Evolutionary conservation across 2,797 vertebrate genomes (phyloP).

Genomic region (Gymnothorax reevesii): DNA sequence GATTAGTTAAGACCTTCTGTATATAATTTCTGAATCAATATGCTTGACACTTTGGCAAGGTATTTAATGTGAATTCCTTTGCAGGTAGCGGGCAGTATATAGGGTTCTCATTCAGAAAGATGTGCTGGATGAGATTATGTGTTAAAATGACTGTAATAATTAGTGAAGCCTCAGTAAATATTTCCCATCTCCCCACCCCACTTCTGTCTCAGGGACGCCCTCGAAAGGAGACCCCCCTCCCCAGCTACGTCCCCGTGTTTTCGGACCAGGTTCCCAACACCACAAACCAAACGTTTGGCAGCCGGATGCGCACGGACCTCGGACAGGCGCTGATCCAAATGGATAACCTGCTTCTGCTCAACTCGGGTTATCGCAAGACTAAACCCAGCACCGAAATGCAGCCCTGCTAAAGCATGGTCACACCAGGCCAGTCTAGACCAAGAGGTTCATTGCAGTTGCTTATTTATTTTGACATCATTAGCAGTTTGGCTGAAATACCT

Average conservation of each 20-base stretch:
- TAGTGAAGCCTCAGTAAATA: neutral
- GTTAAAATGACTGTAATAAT: neutral
- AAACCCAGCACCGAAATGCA: constrained; percentile 72
- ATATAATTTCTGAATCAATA: no score
- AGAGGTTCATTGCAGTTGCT: no score
- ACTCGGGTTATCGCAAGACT: constrained; percentile 56
- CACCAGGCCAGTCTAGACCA: no score
- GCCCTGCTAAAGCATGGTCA: constrained; percentile 52
- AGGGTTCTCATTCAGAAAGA: neutral
- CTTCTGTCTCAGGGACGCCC: constrained; percentile 65
- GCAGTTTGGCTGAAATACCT: no score
- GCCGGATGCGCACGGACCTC: constrained; percentile 71
- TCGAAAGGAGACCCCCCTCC: constrained; percentile 64
- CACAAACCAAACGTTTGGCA: constrained; percentile 70
- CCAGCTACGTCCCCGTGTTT: constrained; percentile 64
- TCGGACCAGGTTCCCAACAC: constrained; percentile 74
- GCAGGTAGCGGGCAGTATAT: no score
- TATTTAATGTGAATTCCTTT: no score
- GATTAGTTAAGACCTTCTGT: no score
- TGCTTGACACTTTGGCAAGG: no score
- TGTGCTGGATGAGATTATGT: neutral
- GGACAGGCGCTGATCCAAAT: constrained; percentile 71
- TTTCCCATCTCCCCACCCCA: neutral
- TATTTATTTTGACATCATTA: no score
- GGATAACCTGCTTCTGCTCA: constrained; percentile 70